Conservation (phyloP, 2,797 vertebrate genomes). For the Diceros bicornis region DNA sequence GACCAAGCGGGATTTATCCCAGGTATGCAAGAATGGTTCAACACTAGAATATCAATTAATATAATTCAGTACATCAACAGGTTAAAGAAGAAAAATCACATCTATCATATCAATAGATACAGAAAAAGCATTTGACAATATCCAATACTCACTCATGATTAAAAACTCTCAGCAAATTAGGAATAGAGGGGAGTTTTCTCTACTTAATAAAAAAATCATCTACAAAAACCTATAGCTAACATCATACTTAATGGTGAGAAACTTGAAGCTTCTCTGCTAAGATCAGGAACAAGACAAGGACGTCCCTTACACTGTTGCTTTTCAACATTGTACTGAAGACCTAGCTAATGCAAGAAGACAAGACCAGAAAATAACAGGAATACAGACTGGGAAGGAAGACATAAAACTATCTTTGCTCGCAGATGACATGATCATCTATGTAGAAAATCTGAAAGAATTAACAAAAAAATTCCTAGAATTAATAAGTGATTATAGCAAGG, state of each 20-base stretch:
- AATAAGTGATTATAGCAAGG: background rate
- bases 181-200: background rate
- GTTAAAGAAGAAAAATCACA: background rate
- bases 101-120: background rate
- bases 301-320: background rate
- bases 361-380: background rate
- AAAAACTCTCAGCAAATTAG: background rate
- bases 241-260: background rate
- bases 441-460: background rate
- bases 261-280: background rate
- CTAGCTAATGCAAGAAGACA: background rate
- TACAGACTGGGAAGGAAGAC: background rate
- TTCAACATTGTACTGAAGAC: background rate
- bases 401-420: background rate
- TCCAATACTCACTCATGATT: background rate
- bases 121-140: background rate
- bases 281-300: background rate
- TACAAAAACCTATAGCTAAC: background rate
- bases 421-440: background rate
- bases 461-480: background rate
- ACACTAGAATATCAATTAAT: background rate
- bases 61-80: background rate
- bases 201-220: background rate
- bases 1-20: background rate
- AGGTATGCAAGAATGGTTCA: background rate